A percentile compares a stretch with the other conserved stretches of the same genome.
Evolutionary conservation across 2,113 vertebrate species (phyloP).

Genomic region (Ammospiza caudacuta): DNA sequence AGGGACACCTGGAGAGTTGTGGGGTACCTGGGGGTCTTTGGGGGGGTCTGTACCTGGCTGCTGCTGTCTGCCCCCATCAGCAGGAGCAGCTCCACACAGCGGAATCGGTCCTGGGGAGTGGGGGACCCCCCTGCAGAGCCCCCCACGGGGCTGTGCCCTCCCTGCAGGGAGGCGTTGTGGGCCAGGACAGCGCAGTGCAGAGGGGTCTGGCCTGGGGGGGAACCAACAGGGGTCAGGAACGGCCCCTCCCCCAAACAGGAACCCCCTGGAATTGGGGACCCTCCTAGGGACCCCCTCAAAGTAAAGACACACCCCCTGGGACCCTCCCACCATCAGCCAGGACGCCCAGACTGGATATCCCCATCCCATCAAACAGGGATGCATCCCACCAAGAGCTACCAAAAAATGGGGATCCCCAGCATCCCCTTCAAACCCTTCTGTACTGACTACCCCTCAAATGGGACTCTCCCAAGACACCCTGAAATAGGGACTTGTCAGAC

Average conservation of each 20-base stretch:
- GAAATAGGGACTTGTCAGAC: neutral
- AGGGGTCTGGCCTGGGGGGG: neutral
- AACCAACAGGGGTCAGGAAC: neutral
- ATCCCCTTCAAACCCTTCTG: neutral
- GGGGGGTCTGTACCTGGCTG: neutral
- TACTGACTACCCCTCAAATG: neutral
- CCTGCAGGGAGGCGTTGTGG: neutral
- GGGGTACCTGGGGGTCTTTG: neutral
- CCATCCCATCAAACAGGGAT: neutral
- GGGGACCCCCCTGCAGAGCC: neutral
- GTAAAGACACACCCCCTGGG: neutral
- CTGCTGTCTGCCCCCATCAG: neutral
- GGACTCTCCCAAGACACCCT: neutral
- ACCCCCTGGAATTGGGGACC: neutral
- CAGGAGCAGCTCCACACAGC: neutral
- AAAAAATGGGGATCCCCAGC: neutral
- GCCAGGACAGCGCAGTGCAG: neutral
- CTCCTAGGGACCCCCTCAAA: neutral
- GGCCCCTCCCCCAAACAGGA: neutral
- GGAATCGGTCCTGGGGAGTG: neutral
- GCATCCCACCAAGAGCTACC: neutral
- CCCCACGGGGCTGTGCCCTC: fast-evolving
- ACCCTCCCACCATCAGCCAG: neutral
- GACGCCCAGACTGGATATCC: neutral
- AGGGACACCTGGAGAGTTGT: neutral